These are phyloP conservation scores for Percopsis omiscomaycus DNA, from an alignment of 2,797 vertebrate genomes.

Conservation along the genomic window DNA sequence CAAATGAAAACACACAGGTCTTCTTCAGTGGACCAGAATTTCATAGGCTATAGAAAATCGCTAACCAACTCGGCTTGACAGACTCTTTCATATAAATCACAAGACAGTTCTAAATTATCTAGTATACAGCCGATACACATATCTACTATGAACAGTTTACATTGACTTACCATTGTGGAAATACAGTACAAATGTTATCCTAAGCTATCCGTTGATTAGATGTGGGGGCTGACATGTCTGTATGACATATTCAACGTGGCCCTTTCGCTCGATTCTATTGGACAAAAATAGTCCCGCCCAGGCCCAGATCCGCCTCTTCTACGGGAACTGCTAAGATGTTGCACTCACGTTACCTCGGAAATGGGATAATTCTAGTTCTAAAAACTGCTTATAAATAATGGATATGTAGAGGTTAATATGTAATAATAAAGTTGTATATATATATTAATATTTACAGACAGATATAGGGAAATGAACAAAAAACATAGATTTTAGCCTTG, in stretches of 20 bases:
- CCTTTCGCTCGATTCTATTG: slow-evolving; percentile 46
- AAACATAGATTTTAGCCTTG: too few species aligned
- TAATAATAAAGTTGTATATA: slow-evolving; percentile 1
- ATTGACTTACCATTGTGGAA: slow-evolving; percentile 56
- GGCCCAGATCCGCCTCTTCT: neutral
- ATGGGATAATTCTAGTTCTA: neutral
- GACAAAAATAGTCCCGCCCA: slow-evolving; percentile 41
- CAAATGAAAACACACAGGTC: too few species aligned
- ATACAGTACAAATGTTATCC: neutral
- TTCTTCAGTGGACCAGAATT: too few species aligned
- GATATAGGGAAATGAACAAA: too few species aligned
- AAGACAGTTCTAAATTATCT: too few species aligned
- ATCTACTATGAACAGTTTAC: neutral
- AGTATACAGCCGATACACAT: too few species aligned
- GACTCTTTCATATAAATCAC: too few species aligned
- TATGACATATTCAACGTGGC: slow-evolving; percentile 58
- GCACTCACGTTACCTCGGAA: slow-evolving; percentile 38
- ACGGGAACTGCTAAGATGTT: slow-evolving; percentile 4
- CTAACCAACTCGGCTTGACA: too few species aligned
- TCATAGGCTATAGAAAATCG: too few species aligned
- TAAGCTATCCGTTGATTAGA: neutral
- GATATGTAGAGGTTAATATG: too few species aligned
- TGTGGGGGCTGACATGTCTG: slow-evolving; percentile 53
- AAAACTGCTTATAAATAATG: too few species aligned
- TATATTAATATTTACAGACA: too few species aligned